Base-by-base conservation (phyloP, 2,797 vertebrate genomes). In the Mus caroli region DNA sequence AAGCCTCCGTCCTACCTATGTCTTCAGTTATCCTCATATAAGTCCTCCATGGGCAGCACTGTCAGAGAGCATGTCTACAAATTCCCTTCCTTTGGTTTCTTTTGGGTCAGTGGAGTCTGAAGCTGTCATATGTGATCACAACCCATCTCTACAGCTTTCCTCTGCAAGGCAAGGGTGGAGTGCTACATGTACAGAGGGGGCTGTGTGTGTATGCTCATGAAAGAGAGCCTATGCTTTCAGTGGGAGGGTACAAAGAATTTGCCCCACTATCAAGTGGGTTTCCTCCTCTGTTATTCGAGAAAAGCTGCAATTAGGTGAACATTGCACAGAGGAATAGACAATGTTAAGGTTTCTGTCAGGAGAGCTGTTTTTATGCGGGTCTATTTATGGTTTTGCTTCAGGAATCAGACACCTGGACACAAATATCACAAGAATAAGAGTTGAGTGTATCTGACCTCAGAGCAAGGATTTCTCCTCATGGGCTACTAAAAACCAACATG, bases 261-360 rank as follows among this genome's bases (percentile, higher is more conserved):
- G 31, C 2, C 34, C 34, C 3, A 22, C 64, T 75, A 86, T 92
- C 77, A 92, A 62, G 58, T 91, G 24, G 28, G 7, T 82, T 94
- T 97, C 62, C 60, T 90, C 22, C 69, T 91, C 75, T 91, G n/a
- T 89, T 69, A 46, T 78, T 93, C 88, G 88, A 88, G 69, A 78
- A 88, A 40, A 82, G 37, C 43, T 19, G 31, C 10, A 24, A 0
- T 67, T 73, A 40, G 19, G 54, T 11, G 20, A 92, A 78, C 73
- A 90, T 84, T 58, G 9, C 79, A 86, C 26, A 93, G 62, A 34
- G 46, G 86, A 93, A 50, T 15, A n/a, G 0, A 83, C 78, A 14
- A 10, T 76, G n/a, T 60, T 26, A 60, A 40, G 60, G 60, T 89
- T 91, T 92, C 73, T 88, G 52, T 37, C 40, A 71, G 4, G 50